Evolutionary conservation across 2,888 invertebrate species (phyloP), one percentile per base, ranked within the genome.

Genomic region (Polia nebulosa): DNA sequence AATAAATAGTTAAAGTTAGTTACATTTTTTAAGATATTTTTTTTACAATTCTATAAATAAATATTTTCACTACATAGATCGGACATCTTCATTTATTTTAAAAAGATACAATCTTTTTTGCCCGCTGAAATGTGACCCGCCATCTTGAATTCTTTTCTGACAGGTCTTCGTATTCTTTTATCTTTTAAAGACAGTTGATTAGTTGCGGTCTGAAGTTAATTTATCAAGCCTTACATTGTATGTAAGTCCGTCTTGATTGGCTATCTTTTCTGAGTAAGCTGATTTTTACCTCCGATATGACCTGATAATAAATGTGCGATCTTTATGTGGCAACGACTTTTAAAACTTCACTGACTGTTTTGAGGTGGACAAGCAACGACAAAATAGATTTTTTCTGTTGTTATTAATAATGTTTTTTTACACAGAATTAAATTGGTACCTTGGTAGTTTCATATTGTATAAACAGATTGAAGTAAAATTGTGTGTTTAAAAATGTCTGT

Each of bases 131-230:
- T 59, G 20, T 52, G 32, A 59, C 22, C 70, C 49, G 61, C 75
- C 71, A 78, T 73, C 17, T 83, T 75, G 41, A 64, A 62, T 72
- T 75, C 61, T 47, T 69, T 60, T 62, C 22, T 68, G 72, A 58
- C 65, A 58, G 32, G 34, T 49, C 39, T 9, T 39, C 20, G 15
- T n/a, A 13, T 53, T 53, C 44, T 60, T 41, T 61, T 20, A 20
- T 64, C 58, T 63, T 39, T 63, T 39, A 17, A 73, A 65, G 6
- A 32, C 34, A 55, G 36, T 47, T 68, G 29, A 41, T 61, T 45
- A 39, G 57, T 25, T 63, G 29, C 29, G 36, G 44, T 52, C 27
- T 45, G 39, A 25, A 59, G 63, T 67, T 56, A 65, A 75, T 78
- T 70, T 67, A 74, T 72, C 51, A 80, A 62, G 49, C 45, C 49